A percentile compares a stretch with the other conserved stretches of the same genome.
Evolutionary conservation across 2,113 vertebrate genomes (phyloP).

Genomic region (Pelusios castaneus): DNA sequence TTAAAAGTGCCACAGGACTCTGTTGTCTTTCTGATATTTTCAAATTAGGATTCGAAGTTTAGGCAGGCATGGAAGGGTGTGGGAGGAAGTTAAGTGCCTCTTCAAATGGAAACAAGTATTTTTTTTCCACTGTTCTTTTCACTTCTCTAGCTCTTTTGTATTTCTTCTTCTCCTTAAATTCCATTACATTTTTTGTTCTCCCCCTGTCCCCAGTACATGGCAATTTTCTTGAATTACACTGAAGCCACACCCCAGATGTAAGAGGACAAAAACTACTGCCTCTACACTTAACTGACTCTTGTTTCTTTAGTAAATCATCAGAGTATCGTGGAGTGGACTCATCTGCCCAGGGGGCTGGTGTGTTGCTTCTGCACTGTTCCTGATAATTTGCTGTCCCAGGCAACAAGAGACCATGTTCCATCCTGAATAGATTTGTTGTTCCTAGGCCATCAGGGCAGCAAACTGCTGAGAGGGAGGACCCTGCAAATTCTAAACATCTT

Average conservation of each 20-base stretch:
- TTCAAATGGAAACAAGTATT: background rate
- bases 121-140: background rate
- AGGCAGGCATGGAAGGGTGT: background rate
- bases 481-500: constrained; percentile 22
- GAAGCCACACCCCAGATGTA: background rate
- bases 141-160: background rate
- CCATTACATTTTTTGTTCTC: background rate
- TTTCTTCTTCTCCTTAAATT: background rate
- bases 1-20: no score
- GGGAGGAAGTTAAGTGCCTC: background rate
- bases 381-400: background rate
- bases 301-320: constrained; percentile 16
- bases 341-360: background rate
- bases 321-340: background rate
- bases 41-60: background rate
- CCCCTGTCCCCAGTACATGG: background rate
- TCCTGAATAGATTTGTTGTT: background rate
- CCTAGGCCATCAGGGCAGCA: constrained; percentile 49
- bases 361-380: background rate
- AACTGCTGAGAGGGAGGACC: constrained; percentile 37
- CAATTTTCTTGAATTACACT: constrained; percentile 11
- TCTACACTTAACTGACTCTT: constrained; percentile 14
- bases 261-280: background rate
- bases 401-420: background rate
- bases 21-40: background rate